Base-by-base conservation (phyloP, 1,140 invertebrate genomes). In the Pseudomyrmex dendroicus region DNA sequence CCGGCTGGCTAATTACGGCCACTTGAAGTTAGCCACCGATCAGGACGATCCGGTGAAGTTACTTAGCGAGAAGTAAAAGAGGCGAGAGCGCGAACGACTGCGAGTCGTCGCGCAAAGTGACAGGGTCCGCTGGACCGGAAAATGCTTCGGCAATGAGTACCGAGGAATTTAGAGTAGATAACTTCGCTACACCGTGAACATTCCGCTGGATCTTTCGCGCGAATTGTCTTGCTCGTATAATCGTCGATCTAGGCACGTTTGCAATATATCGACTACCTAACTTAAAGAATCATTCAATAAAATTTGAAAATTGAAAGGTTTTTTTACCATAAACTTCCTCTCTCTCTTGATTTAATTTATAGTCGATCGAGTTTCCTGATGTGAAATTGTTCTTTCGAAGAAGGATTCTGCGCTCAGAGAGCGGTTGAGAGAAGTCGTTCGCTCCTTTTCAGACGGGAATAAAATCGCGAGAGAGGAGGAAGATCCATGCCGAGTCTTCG, bases 51-150 rank as follows among this genome's bases (percentile, higher is more conserved):
- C 62, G 73, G 54, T 17, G 64, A 68, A 78, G 54, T 70, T 50
- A 48, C 35, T 78, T 78, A 78, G 64, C 64, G 15, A 12, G 76
- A 70, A 17, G 64, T 54, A 67, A 67, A 67, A 67, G 74, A 68
- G 52, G 63, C 62, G 63, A 44, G 61, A 44, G 50, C 61, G 73
- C 25, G 72, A 15, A 73, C 44, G 72, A 48, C 25, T 25, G 54
- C 74, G 64, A 78, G 76, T 78, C 76, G 54, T 76, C 64, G 76
- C 73, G 73, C 76, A 44, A 70, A 78, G 76, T 78, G 76, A 78
- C 76, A 78, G 76, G 52, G n/a, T 70, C 44, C 66, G 64, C 64
- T 78, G 76, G 76, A 78, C 64, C 64, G 54, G 76, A 78, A 78
- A 70, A 78, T 78, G 68, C 76, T 59, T 78, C 64, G 10, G 10